Base-by-base conservation (phyloP, 2,888 invertebrate species). In the Volucella inflata region DNA sequence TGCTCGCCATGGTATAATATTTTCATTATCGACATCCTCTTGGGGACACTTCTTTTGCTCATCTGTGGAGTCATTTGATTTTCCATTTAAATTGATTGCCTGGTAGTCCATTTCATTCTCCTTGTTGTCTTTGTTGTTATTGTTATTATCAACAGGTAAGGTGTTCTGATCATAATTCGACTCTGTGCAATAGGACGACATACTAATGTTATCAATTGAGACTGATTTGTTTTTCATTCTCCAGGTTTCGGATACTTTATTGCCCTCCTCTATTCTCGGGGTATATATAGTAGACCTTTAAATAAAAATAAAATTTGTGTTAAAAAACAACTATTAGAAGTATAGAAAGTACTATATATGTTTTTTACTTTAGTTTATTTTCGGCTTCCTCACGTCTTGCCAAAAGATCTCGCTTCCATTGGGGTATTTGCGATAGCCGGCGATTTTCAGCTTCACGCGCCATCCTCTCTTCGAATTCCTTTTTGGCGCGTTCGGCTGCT, bases 391-490 rank as follows among this genome's bases (percentile, higher is more conserved):
- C 97, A 89, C 96, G 95, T 88, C 97, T 94, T 75, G 95, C 96
- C 88, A 98, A 92, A 77, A 98, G 93, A 90, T 98, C 98, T 72
- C 98, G 94, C 92, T 98, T 98, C 98, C 98, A 98, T 64, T 96
- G 96, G 0, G 98, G 98, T 89, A 98, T 97, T 12, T 97, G 94
- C 21, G 96, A 96, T 57, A 97, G 94, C 87, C 97, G 93, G 89
- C 97, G 95, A 89, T 96, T 95, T 92, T 97, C 97, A 0, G 97
- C 97, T 90, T 97, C 97, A 82, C 95, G 94, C 4, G 95, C 95
- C 89, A 97, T 93, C 89, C 97, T 95, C 91, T 97, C 97, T 92
- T 98, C 98, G 88, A 97, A 93, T 90, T 98, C 98, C 89, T 96
- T 96, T 88, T 96, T 95, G 10, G 98, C 98, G 88, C 97, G 96